Evolutionary conservation across 2,888 invertebrate species (phyloP).

Genomic region (Epinotia demarniana): DNA sequence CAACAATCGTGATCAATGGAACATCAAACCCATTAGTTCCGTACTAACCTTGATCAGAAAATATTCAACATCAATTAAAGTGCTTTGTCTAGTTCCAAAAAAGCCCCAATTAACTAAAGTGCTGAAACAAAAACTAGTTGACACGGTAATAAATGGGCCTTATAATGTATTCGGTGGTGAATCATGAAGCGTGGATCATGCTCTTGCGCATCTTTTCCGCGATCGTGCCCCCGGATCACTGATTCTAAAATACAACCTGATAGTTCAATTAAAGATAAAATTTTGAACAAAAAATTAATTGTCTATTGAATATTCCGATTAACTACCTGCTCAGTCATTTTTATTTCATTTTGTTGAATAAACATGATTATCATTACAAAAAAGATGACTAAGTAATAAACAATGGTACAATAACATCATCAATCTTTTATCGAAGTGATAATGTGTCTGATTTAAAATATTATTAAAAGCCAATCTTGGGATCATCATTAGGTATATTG

Average conservation of each 20-base stretch:
- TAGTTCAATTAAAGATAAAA: slow-evolving; percentile 57
- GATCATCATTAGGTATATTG: background rate
- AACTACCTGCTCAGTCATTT: slow-evolving; percentile 27
- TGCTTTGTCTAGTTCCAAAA: slow-evolving; percentile 47
- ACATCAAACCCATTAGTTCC: slow-evolving; percentile 44
- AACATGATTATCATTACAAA: slow-evolving; percentile 39
- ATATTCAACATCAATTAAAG: slow-evolving; percentile 21
- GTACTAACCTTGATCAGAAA: slow-evolving; percentile 8
- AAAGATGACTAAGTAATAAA: slow-evolving; percentile 15
- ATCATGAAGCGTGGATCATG: slow-evolving; percentile 53
- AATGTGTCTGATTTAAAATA: background rate
- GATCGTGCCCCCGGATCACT: slow-evolving; percentile 64
- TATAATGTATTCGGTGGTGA: slow-evolving; percentile 49
- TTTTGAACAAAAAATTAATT: slow-evolving; percentile 46
- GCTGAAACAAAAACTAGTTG: slow-evolving; percentile 59
- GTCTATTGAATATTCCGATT: slow-evolving; percentile 35
- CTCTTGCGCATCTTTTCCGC: slow-evolving; percentile 74
- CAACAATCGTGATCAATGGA: slow-evolving; percentile 50
- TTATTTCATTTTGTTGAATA: slow-evolving; percentile 37
- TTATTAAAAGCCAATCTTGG: background rate
- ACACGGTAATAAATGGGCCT: slow-evolving; percentile 57
- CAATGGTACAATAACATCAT: slow-evolving; percentile 5
- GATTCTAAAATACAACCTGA: slow-evolving; percentile 51
- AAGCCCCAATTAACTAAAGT: slow-evolving; percentile 53
- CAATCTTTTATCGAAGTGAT: background rate